A percentile compares a stretch with the other conserved stretches of the same genome.
phyloP scores from a whole-genome alignment of 2,113 vertebrate species.

The Sylvia atricapilla region DNA sequence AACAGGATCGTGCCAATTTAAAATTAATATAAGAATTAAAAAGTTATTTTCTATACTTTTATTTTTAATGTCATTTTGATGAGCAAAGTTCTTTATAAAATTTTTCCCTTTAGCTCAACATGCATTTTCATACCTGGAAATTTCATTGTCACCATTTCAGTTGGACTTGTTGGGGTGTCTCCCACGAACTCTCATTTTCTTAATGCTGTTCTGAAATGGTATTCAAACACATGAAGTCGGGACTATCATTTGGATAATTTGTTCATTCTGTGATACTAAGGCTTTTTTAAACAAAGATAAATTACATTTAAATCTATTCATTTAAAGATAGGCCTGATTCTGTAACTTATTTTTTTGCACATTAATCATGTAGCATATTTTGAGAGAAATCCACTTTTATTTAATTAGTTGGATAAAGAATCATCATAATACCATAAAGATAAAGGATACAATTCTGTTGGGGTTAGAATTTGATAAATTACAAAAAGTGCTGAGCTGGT shows the following conservation, averaged over 20 bases:
- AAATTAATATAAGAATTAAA: background rate
- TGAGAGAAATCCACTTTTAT: background rate
- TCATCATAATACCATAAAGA: background rate
- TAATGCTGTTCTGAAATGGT: background rate
- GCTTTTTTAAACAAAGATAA: background rate
- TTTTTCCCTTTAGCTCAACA: background rate
- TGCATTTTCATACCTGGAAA: background rate
- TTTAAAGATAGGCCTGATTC: background rate
- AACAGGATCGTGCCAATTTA: background rate
- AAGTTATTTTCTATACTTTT: background rate
- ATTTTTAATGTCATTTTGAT: background rate
- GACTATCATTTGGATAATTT: background rate
- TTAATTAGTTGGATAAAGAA: background rate
- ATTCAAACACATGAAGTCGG: background rate
- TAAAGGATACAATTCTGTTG: background rate
- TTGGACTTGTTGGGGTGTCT: background rate
- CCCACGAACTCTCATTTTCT: background rate
- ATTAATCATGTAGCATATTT: background rate
- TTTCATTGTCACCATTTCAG: background rate
- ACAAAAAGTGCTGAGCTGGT: background rate
- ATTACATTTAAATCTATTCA: background rate
- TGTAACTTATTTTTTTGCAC: background rate
- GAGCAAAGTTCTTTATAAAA: background rate
- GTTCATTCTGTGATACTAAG: background rate
- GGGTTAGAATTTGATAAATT: background rate